A percentile compares a stretch with the other conserved stretches of the same genome.
Conservation (phyloP, 2,113 vertebrate species). For the Girardinichthys multiradiatus region DNA sequence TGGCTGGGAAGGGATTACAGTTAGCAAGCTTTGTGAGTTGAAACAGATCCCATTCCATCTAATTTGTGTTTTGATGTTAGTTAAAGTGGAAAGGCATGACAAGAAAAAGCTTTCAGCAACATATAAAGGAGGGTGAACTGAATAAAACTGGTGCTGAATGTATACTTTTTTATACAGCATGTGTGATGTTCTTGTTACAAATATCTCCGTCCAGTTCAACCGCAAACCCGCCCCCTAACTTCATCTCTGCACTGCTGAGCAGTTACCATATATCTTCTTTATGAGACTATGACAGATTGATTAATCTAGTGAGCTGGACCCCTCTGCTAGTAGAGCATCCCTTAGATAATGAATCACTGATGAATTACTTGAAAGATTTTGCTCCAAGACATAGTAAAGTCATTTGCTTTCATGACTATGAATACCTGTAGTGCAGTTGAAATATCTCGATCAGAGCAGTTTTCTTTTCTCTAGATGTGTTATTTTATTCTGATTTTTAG, state of each 20-base stretch:
- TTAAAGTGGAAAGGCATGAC: conserved; percentile 12
- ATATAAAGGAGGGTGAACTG: conserved; percentile 7
- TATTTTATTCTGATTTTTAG: background rate
- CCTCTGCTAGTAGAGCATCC: conserved; percentile 64
- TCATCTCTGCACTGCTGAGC: conserved; percentile 54
- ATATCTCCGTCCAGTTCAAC: conserved; percentile 41
- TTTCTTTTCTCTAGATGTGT: conserved; percentile 3
- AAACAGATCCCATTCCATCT: conserved; percentile 34
- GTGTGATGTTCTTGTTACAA: conserved; percentile 66
- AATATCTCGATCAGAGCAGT: conserved; percentile 28
- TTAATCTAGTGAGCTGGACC: conserved; percentile 76
- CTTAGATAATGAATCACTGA: conserved; percentile 78
- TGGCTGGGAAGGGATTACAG: conserved; percentile 38
- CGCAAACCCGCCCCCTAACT: conserved; percentile 47
- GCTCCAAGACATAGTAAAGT: conserved; percentile 46
- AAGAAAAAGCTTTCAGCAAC: conserved; percentile 7
- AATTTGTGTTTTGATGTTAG: conserved; percentile 45
- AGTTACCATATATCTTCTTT: conserved; percentile 76
- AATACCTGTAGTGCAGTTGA: conserved; percentile 19
- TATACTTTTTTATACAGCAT: conserved; percentile 15
- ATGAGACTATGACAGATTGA: conserved; percentile 75
- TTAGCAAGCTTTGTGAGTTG: conserved; percentile 44
- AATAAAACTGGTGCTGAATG: conserved; percentile 12
- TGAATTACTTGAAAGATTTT: conserved; percentile 73
- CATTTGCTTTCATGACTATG: conserved; percentile 44